Percentiles rank a stretch among this genome's conserved stretches.
Evolutionary conservation across 2,113 vertebrate species (phyloP).

Genomic region (Vanacampus margaritifer): DNA sequence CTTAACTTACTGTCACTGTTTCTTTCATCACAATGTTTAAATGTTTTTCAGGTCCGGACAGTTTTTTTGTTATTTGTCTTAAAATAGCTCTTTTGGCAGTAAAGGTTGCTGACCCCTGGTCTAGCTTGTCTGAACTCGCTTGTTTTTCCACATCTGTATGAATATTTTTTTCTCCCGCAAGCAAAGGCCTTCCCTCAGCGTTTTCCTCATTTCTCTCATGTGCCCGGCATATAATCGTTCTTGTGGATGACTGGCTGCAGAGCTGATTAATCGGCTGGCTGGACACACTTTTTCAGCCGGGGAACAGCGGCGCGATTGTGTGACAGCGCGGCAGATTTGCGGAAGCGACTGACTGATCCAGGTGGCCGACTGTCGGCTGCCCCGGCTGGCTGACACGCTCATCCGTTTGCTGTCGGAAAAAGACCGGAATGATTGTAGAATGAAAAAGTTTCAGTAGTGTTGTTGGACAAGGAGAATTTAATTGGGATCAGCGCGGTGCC

Average conservation of each 20-base stretch:
- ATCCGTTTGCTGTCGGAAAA: constrained; percentile 10
- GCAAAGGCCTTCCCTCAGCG: constrained; percentile 45
- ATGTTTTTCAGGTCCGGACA: too few species aligned
- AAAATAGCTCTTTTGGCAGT: too few species aligned
- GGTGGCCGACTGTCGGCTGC: constrained; percentile 25
- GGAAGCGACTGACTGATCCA: constrained; percentile 33
- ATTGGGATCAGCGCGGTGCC: neutral
- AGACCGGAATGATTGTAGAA: neutral
- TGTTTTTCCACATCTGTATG: constrained; percentile 17
- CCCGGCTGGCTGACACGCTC: constrained; percentile 14
- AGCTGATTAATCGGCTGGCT: constrained; percentile 58
- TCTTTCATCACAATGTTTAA: too few species aligned
- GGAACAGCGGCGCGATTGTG: constrained; percentile 23
- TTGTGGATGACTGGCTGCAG: constrained; percentile 48
- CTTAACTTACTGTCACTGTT: too few species aligned
- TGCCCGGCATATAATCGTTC: constrained; percentile 54
- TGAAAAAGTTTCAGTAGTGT: neutral
- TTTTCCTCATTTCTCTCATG: constrained; percentile 42
- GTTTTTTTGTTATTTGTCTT: too few species aligned
- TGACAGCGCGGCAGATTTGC: constrained; percentile 25
- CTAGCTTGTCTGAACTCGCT: too few species aligned
- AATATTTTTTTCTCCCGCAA: constrained; percentile 36
- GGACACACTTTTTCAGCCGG: constrained; percentile 35
- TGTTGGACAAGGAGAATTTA: neutral
- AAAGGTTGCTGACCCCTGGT: too few species aligned